phyloP scores from a whole-genome alignment of 2,113 vertebrate species.

The Ondatra zibethicus region DNA sequence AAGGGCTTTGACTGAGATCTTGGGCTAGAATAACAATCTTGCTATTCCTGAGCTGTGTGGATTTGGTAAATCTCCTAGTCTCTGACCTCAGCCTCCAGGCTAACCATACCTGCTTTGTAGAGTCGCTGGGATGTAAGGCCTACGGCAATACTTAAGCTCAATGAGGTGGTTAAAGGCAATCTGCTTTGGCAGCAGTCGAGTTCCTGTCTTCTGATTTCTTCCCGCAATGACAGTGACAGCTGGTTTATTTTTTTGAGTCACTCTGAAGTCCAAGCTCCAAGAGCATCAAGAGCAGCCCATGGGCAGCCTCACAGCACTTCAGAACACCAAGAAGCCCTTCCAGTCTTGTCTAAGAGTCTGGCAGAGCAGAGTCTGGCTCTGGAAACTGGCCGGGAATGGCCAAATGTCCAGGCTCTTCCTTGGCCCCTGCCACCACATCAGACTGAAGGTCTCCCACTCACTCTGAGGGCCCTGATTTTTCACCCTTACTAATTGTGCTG shows the following conservation, averaged over 20 bases:
- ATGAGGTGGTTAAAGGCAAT: neutral
- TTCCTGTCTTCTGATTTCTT: neutral
- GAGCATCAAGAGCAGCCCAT: neutral
- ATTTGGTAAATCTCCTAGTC: neutral
- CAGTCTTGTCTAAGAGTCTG: neutral
- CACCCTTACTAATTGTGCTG: neutral
- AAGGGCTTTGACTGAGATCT: neutral
- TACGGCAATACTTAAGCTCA: neutral
- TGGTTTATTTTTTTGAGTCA: neutral
- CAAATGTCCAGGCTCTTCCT: neutral
- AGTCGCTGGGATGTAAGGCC: too few species aligned
- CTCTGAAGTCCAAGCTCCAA: neutral
- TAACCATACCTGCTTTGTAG: neutral
- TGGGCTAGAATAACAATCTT: neutral
- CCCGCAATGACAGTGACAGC: neutral
- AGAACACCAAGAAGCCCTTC: neutral
- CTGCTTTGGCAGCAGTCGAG: neutral
- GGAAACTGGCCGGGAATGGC: neutral
- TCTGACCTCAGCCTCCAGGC: neutral
- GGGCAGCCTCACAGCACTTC: neutral
- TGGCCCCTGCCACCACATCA: too few species aligned
- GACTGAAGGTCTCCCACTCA: neutral
- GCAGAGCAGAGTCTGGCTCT: neutral
- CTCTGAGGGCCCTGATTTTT: neutral
- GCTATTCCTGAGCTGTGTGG: neutral